phyloP scores from a whole-genome alignment of 2,888 invertebrate species.

The Heteromurus nitidus region DNA sequence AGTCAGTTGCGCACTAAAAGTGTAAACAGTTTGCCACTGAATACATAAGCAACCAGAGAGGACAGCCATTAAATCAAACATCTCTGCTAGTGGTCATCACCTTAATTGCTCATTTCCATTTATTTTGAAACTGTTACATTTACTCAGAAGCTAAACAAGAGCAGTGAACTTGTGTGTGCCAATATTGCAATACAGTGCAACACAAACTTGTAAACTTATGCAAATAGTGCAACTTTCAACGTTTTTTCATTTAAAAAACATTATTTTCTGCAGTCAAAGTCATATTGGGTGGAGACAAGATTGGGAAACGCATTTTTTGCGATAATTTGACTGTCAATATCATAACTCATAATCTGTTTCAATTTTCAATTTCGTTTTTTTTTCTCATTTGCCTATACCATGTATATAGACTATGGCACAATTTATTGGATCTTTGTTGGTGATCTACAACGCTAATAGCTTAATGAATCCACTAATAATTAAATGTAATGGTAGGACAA shows the following conservation, averaged over 20 bases:
- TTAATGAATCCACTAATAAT: conserved; percentile 22
- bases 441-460: not conserved
- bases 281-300: conserved; percentile 22
- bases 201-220: not conserved
- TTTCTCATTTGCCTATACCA: too few species aligned
- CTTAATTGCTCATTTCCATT: conserved; percentile 41
- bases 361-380: too few species aligned
- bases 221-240: not conserved
- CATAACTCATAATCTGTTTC: conserved; percentile 39
- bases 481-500: conserved; percentile 35
- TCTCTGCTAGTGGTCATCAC: not conserved
- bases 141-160: conserved; percentile 28
- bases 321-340: conserved; percentile 47
- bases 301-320: conserved; percentile 45
- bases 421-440: not conserved
- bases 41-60: not conserved
- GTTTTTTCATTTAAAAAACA: not conserved
- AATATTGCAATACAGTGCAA: not conserved
- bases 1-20: not conserved
- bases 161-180: conserved; percentile 1
- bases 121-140: conserved; percentile 25
- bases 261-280: too few species aligned
- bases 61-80: not conserved
- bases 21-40: conserved; percentile 30
- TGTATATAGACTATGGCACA: not conserved